Evolutionary conservation across 1,140 invertebrate genomes (phyloP), one percentile per base, ranked within the genome.

Genomic region (Eciton burchellii): DNA sequence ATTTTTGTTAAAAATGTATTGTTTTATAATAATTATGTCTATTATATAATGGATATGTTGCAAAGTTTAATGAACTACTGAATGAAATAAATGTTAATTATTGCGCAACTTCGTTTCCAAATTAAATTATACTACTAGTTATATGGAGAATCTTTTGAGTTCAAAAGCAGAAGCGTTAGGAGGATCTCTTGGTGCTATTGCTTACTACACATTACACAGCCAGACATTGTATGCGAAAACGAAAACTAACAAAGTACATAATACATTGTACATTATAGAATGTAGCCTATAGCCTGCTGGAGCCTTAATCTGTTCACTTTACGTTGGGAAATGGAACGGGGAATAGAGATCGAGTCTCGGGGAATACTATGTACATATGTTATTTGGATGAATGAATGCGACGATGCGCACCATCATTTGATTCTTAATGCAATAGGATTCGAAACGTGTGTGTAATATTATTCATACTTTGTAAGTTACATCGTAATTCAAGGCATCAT

Each of bases 261-360:
- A 91, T 91, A 89, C 89, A 93, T 94, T 94, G 93, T 94, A 94
- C 91, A 94, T 94, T 94, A 90, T 93, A 93, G 93, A 92, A 91
- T 85, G 91, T 94, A 94, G 92, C 93, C 91, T 94, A 93, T 93
- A 93, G 93, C 89, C 92, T 92, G 91, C 92, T 92, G 93, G 92
- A 93, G 93, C 93, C 93, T 94, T 94, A 94, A 93, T 94, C 92
- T 93, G 92, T 94, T 94, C 91, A 93, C 88, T 92, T 92, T 93
- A 86, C 84, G 92, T 94, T 93, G 87, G 87, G 86, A 91, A 82
- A 68, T 29, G 16, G 21, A 14, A 16, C n/a, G 24, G 73, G 62
- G 16, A 12, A 26, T n/a, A 29, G 49, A 68, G 49, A 68, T 41
- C 29, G 45, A 60, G 60, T 66, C 62, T 79, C 35, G 62, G 35